A percentile compares a stretch with the other conserved stretches of the same genome.
These are phyloP conservation scores for Agonopterix subpropinquella DNA, from an alignment of 2,888 invertebrate genomes.

Conservation along the genomic window DNA sequence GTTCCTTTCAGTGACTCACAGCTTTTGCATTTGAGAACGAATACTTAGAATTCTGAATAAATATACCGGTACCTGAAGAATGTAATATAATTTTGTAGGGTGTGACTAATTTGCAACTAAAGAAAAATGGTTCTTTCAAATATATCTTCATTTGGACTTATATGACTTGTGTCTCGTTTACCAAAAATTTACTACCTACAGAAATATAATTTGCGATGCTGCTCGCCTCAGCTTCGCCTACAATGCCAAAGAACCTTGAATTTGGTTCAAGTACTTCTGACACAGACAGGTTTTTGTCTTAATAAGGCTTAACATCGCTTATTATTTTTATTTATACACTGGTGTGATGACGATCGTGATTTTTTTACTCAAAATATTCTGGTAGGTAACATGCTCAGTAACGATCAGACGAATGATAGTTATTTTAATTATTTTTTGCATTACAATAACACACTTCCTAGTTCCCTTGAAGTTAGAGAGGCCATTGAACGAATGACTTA, in stretches of 20 bases:
- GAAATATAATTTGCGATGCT: conserved; percentile 11
- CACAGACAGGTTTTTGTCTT: conserved; percentile 52
- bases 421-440: conserved; percentile 36
- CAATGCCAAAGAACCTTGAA: conserved; percentile 29
- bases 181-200: not conserved
- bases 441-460: conserved; percentile 43
- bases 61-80: too few relatives aligned
- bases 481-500: conserved; percentile 24
- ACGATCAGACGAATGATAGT: conserved; percentile 19
- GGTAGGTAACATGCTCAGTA: conserved; percentile 8
- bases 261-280: conserved; percentile 40
- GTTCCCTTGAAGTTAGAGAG: conserved; percentile 43
- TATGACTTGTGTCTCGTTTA: too few relatives aligned
- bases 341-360: conserved; percentile 36
- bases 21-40: conserved; percentile 2
- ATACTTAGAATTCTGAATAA: too few relatives aligned
- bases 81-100: not conserved
- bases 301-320: conserved; percentile 37
- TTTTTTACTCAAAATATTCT: conserved; percentile 34
- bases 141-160: too few relatives aligned
- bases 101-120: not conserved
- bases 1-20: conserved; percentile 15
- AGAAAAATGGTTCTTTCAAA: too few relatives aligned
- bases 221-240: conserved; percentile 29
- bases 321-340: conserved; percentile 40